Percentiles rank a stretch among this genome's conserved stretches.
These are phyloP conservation scores for Endomychus coccineus DNA, from an alignment of 2,888 invertebrate genomes.

Conservation along the genomic window DNA sequence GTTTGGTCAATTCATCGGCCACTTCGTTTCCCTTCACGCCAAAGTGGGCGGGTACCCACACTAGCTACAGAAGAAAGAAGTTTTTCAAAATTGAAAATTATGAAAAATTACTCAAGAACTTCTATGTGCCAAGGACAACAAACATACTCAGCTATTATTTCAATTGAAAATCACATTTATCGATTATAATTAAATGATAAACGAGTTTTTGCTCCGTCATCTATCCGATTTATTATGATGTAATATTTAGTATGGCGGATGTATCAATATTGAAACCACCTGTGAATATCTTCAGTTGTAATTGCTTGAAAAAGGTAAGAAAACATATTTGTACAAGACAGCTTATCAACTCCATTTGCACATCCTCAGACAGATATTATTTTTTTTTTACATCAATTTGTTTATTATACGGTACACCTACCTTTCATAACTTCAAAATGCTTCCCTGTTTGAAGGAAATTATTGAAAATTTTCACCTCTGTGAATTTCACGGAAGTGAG, in stretches of 20 bases:
- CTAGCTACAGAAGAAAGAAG: too few relatives aligned
- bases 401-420: neutral
- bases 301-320: neutral
- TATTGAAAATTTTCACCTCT: neutral
- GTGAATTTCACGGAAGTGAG: neutral
- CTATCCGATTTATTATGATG: neutral
- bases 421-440: neutral
- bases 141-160: too few relatives aligned
- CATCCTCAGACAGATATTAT: neutral
- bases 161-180: too few relatives aligned
- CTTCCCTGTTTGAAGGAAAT: neutral
- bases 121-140: too few relatives aligned
- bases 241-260: neutral
- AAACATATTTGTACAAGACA: neutral
- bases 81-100: too few relatives aligned
- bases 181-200: too few relatives aligned
- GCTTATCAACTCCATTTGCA: neutral
- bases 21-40: too few relatives aligned
- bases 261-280: neutral
- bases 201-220: neutral
- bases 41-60: too few relatives aligned
- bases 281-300: neutral
- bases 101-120: too few relatives aligned
- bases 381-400: neutral
- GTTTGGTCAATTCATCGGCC: too few relatives aligned